phyloP scores from a whole-genome alignment of 2,888 invertebrate genomes.

The Plebejus argus region DNA sequence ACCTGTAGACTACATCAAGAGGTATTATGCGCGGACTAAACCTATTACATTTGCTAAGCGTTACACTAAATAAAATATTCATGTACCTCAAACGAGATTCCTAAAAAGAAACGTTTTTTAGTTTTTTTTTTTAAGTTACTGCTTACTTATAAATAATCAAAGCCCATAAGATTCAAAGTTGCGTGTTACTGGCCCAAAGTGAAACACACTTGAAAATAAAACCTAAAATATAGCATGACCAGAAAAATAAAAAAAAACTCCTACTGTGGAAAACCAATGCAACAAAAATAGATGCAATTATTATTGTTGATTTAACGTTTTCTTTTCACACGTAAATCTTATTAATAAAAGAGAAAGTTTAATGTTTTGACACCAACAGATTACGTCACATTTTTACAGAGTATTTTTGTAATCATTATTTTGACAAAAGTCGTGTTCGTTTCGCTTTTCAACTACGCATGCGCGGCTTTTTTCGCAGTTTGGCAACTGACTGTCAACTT shows the following conservation, averaged over 20 bases:
- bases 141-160: background rate
- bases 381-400: too few species aligned
- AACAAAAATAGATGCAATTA: too few species aligned
- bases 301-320: too few species aligned
- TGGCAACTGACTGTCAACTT: too few species aligned
- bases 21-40: background rate
- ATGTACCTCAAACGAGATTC: conserved; percentile 12
- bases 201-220: conserved; percentile 17
- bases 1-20: background rate
- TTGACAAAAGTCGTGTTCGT: too few species aligned
- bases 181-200: conserved; percentile 17
- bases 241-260: background rate
- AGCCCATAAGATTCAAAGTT: conserved; percentile 1
- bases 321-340: too few species aligned
- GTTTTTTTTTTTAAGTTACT: background rate
- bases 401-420: too few species aligned
- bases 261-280: too few species aligned
- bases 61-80: background rate
- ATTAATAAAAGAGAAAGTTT: too few species aligned
- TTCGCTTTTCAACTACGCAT: too few species aligned
- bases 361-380: too few species aligned
- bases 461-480: too few species aligned
- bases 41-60: background rate
- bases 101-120: background rate
- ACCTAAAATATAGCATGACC: background rate